phyloP scores from a whole-genome alignment of 2,888 invertebrate species.

The Fragum whitleyi region DNA sequence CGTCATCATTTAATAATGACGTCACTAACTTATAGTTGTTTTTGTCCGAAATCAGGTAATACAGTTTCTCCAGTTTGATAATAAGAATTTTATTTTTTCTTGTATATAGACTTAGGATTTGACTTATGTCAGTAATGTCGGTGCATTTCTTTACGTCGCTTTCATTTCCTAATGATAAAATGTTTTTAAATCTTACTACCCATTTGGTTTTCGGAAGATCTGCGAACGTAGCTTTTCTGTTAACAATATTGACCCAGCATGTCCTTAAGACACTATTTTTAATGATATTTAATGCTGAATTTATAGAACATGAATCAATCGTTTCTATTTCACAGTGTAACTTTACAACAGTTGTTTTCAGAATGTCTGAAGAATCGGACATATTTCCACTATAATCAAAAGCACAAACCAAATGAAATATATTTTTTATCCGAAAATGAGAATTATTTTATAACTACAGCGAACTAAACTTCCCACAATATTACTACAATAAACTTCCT shows the following conservation, averaged over 20 bases:
- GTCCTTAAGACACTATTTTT: not conserved
- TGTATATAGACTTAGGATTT: not conserved
- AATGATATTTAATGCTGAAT: not conserved
- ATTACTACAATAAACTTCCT: too few relatives aligned
- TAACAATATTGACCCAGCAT: not conserved
- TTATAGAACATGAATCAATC: not conserved
- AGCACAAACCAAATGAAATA: too few relatives aligned
- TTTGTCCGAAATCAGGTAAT: not conserved
- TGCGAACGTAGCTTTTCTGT: not conserved
- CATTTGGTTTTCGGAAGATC: not conserved
- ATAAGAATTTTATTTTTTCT: not conserved
- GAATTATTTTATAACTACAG: too few relatives aligned
- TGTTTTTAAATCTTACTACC: not conserved
- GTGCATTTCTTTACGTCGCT: not conserved
- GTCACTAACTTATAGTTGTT: constrained; percentile 1
- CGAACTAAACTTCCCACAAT: too few relatives aligned
- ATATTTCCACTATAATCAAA: too few relatives aligned
- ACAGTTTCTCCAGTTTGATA: not conserved
- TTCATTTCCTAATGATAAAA: not conserved
- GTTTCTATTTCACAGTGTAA: not conserved
- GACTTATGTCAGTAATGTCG: not conserved
- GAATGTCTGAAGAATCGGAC: too few relatives aligned
- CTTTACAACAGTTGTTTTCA: not conserved
- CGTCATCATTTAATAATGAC: not conserved
- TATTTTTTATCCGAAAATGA: too few relatives aligned